phyloP scores from a whole-genome alignment of 2,113 vertebrate species.

The Puffinus mauretanicus region DNA sequence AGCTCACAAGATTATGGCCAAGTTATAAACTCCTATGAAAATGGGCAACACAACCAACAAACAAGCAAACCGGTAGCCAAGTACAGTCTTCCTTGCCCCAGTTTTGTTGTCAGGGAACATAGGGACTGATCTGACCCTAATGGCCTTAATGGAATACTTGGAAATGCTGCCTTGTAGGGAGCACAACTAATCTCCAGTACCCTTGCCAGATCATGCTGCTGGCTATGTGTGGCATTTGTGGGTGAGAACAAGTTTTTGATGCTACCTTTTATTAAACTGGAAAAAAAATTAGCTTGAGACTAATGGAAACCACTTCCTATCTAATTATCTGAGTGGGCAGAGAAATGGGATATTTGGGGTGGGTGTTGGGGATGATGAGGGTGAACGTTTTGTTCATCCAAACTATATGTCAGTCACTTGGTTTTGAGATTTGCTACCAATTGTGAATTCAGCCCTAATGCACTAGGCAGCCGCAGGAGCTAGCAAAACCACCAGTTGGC shows the following conservation, averaged over 20 bases:
- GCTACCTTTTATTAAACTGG: background rate
- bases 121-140: background rate
- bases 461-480: background rate
- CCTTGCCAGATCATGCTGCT: slow-evolving; percentile 1
- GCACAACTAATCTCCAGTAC: background rate
- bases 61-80: background rate
- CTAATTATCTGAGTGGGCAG: background rate
- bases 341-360: background rate
- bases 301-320: background rate
- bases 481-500: background rate
- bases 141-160: background rate
- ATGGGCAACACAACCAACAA: background rate
- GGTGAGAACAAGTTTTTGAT: background rate
- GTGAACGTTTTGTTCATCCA: background rate
- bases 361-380: background rate
- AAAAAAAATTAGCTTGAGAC: background rate
- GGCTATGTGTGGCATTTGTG: background rate
- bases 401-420: background rate
- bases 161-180: background rate
- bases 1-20: background rate
- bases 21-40: background rate
- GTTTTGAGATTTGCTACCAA: background rate
- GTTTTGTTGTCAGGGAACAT: background rate
- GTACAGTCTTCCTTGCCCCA: background rate
- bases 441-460: background rate